These are phyloP conservation scores for Eugnorisma glareosa DNA, from an alignment of 2,888 invertebrate species.

Conservation along the genomic window DNA sequence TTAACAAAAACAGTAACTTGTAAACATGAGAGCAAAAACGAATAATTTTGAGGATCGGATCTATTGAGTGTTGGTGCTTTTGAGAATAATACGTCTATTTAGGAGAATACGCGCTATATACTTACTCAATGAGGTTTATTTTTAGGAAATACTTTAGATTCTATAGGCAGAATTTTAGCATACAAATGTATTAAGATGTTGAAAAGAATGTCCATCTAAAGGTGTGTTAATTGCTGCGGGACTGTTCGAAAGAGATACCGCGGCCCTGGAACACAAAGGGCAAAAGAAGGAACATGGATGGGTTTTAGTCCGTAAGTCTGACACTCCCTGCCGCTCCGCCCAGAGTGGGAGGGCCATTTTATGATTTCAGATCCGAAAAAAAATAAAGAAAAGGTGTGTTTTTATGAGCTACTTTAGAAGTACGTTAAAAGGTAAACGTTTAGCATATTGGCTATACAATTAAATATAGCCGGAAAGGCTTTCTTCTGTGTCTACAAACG, in stretches of 20 bases:
- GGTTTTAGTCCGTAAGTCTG: too few relatives aligned
- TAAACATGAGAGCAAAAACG: slow-evolving; percentile 49
- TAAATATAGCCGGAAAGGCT: background rate
- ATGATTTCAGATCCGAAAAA: too few relatives aligned
- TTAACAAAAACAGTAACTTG: slow-evolving; percentile 37
- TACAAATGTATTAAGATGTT: background rate
- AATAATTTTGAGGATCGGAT: slow-evolving; percentile 30
- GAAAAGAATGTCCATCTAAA: background rate
- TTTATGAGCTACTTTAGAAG: background rate
- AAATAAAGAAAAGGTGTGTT: too few relatives aligned
- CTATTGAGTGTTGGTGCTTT: slow-evolving; percentile 3
- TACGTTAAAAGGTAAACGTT: background rate
- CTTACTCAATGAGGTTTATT: background rate
- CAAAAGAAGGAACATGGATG: too few relatives aligned
- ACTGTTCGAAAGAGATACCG: too few relatives aligned
- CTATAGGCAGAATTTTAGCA: background rate
- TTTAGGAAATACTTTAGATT: background rate
- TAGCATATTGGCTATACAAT: background rate
- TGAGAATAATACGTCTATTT: background rate
- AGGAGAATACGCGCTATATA: background rate
- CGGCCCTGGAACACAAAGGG: too few relatives aligned
- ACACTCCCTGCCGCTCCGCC: too few relatives aligned
- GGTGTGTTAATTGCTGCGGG: too few relatives aligned
- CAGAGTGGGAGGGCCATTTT: too few relatives aligned
- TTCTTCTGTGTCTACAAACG: background rate